Evolutionary conservation across 1,140 invertebrate species (phyloP), one percentile per base, ranked within the genome.

Genomic region (Coptotermes formosanus): DNA sequence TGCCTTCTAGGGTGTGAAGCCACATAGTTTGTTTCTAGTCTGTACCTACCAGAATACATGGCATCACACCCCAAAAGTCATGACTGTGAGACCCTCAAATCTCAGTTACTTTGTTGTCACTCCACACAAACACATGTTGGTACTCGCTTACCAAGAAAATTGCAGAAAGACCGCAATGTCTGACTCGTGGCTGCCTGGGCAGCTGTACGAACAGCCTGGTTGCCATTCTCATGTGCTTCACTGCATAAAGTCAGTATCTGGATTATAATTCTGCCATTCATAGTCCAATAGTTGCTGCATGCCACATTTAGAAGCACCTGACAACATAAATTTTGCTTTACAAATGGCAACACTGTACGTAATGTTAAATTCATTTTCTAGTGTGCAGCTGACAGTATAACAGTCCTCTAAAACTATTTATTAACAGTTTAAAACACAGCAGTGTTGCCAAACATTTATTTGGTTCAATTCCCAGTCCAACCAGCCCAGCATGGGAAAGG

Each of bases 141-240:
- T 30, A 25, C 3, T 14, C 25, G n/a, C 82, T 91, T 90, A 95
- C 95, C 95, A 69, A 97, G 91, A 89, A 96, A 96, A 48, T 95
- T 93, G 89, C 96, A 96, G 89, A 97, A 97, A 1, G 96, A 95
- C 64, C 95, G 92, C 84, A 97, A 89, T 8, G 95, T 96, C 90
- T 97, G 96, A 86, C 95, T 96, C 7, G 96, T 96, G 1, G 96
- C 96, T 4, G 96, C 96, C 88, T 96, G 92, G 0, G 96, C 95
- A 2, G 96, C 96, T 0, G 96, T 96, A 85, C 95, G 94, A 4
- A 96, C 94, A 8, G 95, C 95, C 88, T 96, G 93, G 85, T 95
- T 95, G 43, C 95, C 95, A 89, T 93, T 93, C 89, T 95, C 94
- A 89, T 95, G 95, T 75, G 94, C 95, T 89, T 96, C 95, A 55